Evolutionary conservation across 1,140 invertebrate genomes (phyloP).

Genomic region (Dinothrombium tinctorium): DNA sequence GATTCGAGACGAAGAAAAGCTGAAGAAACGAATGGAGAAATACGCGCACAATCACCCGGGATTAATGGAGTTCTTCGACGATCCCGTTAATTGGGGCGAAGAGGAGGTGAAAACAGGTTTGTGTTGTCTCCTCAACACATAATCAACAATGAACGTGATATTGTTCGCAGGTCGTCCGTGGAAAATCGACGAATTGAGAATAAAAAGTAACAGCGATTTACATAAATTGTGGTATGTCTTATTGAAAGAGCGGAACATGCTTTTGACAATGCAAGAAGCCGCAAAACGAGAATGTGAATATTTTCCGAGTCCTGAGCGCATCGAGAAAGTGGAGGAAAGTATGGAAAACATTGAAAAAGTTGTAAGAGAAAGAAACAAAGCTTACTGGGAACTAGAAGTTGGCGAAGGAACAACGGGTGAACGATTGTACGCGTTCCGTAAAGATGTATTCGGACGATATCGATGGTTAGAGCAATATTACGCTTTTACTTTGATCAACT

Average conservation of each 20-base stretch:
- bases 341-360: conserved; percentile 86
- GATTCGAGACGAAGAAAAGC: background rate
- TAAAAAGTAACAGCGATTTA: conserved; percentile 85
- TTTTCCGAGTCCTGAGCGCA: conserved; percentile 83
- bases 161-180: conserved; percentile 43
- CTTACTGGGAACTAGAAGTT: conserved; percentile 70
- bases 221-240: conserved; percentile 95
- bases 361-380: conserved; percentile 70
- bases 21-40: background rate
- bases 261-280: conserved; percentile 81
- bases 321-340: conserved; percentile 79
- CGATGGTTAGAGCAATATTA: conserved; percentile 9
- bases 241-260: conserved; percentile 88
- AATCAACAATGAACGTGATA: conserved; percentile 6
- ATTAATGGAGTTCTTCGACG: conserved; percentile 77
- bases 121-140: conserved; percentile 2
- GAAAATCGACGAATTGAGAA: conserved; percentile 65
- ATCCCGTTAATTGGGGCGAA: conserved; percentile 57
- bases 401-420: conserved; percentile 45
- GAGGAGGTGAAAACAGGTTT: conserved; percentile 44
- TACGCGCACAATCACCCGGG: background rate
- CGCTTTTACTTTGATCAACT: conserved; percentile 1
- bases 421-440: conserved; percentile 31
- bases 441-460: conserved; percentile 22
- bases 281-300: conserved; percentile 36